These are phyloP conservation scores for Thera britannica DNA, from an alignment of 2,888 invertebrate genomes.

Conservation along the genomic window DNA sequence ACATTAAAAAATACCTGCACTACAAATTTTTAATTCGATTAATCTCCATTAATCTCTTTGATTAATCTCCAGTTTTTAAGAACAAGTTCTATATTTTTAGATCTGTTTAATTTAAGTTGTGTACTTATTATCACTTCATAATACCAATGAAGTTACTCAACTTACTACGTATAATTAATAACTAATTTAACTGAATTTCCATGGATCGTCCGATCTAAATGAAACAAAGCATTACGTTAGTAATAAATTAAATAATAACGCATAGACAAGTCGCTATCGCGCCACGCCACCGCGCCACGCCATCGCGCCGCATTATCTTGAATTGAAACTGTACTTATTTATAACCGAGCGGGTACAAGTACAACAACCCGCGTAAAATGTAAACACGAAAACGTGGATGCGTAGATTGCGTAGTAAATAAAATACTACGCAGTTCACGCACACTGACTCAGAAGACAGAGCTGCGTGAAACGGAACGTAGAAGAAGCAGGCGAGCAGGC, in stretches of 20 bases:
- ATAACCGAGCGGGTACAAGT: slow-evolving; percentile 27
- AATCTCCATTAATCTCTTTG: too few species aligned
- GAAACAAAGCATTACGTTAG: slow-evolving; percentile 9
- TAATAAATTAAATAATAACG: slow-evolving; percentile 5
- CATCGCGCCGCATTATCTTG: slow-evolving; percentile 26
- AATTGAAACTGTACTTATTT: slow-evolving; percentile 40
- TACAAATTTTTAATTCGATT: too few species aligned
- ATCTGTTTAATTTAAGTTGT: too few species aligned
- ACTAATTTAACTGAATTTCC: not conserved
- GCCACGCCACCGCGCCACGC: slow-evolving; percentile 2
- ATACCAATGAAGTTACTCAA: too few species aligned
- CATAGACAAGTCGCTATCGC: slow-evolving; percentile 20
- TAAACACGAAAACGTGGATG: slow-evolving; percentile 45
- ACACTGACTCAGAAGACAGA: slow-evolving; percentile 56
- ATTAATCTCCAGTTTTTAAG: too few species aligned
- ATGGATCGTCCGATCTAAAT: slow-evolving; percentile 10
- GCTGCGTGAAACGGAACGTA: slow-evolving; percentile 58
- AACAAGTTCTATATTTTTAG: too few species aligned
- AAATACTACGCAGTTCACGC: slow-evolving; percentile 56
- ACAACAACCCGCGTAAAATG: slow-evolving; percentile 30
- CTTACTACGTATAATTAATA: not conserved
- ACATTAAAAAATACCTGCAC: too few species aligned
- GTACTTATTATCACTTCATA: too few species aligned
- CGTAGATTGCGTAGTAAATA: slow-evolving; percentile 40
- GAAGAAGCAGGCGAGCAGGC: slow-evolving; percentile 62